Percentiles rank a stretch among this genome's conserved stretches.
These are phyloP conservation scores for Ara ararauna DNA, from an alignment of 2,797 vertebrate species.

Conservation along the genomic window DNA sequence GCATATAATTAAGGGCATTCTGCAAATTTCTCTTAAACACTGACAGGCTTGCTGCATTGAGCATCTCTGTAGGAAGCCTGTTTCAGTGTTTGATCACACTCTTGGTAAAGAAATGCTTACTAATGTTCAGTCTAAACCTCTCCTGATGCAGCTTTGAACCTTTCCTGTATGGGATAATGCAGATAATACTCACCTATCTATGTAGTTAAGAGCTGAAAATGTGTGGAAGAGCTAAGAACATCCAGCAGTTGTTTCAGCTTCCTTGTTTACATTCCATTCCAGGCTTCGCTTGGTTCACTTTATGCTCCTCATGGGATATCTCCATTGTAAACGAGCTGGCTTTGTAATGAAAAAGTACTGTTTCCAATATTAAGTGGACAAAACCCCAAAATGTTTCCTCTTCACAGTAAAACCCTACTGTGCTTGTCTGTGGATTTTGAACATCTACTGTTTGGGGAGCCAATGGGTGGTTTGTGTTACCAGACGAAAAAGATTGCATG, in stretches of 20 bases:
- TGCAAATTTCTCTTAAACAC: neutral
- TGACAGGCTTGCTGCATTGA: neutral
- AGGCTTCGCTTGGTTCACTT: neutral
- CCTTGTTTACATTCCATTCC: neutral
- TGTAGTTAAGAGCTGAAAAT: neutral
- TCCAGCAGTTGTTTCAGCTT: neutral
- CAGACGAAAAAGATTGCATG: neutral
- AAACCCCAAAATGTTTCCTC: neutral
- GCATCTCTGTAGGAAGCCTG: neutral
- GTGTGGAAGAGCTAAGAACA: neutral
- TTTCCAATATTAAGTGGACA: neutral
- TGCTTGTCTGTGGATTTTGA: neutral
- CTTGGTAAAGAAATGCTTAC: neutral
- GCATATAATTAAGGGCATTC: neutral
- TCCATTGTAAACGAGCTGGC: neutral
- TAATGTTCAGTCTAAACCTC: neutral
- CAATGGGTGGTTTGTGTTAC: neutral
- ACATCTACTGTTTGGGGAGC: neutral
- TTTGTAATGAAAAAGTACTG: neutral
- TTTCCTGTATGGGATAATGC: neutral
- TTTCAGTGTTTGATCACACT: neutral
- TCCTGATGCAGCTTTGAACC: neutral
- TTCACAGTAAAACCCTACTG: neutral
- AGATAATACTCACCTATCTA: neutral
- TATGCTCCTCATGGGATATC: neutral